Conservation (phyloP, 2,888 invertebrate genomes). For the Pristionchus maxplancki region DNA sequence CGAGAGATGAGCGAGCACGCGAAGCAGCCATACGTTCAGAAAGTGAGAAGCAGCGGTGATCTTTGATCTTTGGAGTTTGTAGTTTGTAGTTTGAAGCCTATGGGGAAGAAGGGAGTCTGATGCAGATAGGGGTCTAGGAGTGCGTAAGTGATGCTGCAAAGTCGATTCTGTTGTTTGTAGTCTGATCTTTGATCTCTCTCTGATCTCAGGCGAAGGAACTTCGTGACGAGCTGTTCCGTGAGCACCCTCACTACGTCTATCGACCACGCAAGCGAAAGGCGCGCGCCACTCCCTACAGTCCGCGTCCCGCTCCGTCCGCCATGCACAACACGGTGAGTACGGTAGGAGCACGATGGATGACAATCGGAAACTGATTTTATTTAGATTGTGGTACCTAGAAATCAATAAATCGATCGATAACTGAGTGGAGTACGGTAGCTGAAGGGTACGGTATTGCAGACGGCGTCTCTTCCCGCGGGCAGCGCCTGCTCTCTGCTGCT, state of each 20-base stretch:
- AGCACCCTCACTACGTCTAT: slow-evolving; percentile 64
- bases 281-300: slow-evolving; percentile 53
- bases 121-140: no score
- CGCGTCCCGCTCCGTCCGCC: slow-evolving; percentile 6
- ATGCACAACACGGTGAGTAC: neutral
- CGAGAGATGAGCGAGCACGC: slow-evolving; percentile 57
- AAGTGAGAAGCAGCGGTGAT: slow-evolving; percentile 53
- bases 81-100: neutral
- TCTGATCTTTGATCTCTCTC: neutral
- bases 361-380: neutral
- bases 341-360: neutral
- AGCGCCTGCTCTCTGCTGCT: neutral
- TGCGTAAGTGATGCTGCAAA: no score
- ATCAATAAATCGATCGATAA: neutral
- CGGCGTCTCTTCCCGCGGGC: slow-evolving; percentile 19
- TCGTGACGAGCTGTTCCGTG: slow-evolving; percentile 60
- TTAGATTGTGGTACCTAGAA: neutral
- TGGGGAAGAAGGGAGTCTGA: neutral
- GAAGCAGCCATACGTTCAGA: slow-evolving; percentile 60
- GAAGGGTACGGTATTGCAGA: neutral
- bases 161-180: neutral
- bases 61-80: neutral
- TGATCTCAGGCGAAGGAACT: slow-evolving; percentile 59
- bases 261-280: slow-evolving; percentile 61
- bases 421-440: neutral